These are phyloP conservation scores for Megamerina dolium DNA, from an alignment of 2,888 invertebrate genomes.

Conservation along the genomic window DNA sequence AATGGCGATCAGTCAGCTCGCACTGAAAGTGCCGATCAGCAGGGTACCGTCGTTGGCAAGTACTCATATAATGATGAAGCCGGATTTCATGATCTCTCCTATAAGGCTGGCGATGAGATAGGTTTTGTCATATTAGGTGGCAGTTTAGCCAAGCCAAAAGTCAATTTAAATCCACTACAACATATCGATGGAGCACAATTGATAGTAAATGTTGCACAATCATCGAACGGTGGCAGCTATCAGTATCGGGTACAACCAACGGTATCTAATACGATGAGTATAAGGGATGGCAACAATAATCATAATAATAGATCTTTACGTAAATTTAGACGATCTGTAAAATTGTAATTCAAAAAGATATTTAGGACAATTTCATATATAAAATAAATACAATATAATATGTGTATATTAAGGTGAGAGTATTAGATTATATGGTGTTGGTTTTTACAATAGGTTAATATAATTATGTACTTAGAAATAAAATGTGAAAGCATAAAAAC, in stretches of 20 bases:
- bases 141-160: slow-evolving; percentile 31
- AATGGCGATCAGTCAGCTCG: slow-evolving; percentile 37
- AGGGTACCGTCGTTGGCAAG: slow-evolving; percentile 51
- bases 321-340: slow-evolving; percentile 21
- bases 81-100: slow-evolving; percentile 66
- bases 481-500: too few species aligned
- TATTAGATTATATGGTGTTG: too few species aligned
- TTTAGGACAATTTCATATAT: too few species aligned
- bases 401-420: too few species aligned
- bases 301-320: slow-evolving; percentile 16
- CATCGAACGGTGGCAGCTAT: not conserved
- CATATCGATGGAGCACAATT: not conserved
- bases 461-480: too few species aligned
- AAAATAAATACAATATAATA: too few species aligned
- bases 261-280: not conserved
- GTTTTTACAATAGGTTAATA: too few species aligned
- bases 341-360: slow-evolving; percentile 20
- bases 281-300: slow-evolving; percentile 14
- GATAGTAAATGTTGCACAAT: slow-evolving; percentile 1
- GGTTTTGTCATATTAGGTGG: slow-evolving; percentile 55
- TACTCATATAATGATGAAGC: slow-evolving; percentile 67
- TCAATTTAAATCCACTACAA: not conserved
- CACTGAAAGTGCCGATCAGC: slow-evolving; percentile 37
- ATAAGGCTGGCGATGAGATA: slow-evolving; percentile 65
- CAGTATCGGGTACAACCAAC: not conserved